phyloP scores from a whole-genome alignment of 2,888 invertebrate genomes.

The Pyrrhia umbra region DNA sequence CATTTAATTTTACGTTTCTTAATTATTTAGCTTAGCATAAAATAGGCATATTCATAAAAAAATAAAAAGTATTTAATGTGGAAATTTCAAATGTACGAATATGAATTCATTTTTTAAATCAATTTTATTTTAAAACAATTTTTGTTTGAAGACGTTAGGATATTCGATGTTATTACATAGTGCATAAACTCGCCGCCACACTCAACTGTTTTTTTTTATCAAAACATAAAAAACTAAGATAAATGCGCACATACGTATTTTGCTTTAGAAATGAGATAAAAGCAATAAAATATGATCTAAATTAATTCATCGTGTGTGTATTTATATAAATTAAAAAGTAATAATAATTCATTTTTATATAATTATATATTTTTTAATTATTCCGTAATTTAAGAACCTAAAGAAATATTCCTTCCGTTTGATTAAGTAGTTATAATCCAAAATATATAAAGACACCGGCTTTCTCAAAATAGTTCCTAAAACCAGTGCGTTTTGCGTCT shows the following conservation, averaged over 20 bases:
- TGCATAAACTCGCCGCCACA: background rate
- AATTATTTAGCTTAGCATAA: background rate
- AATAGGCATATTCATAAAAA: slow-evolving; percentile 2
- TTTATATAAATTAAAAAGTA: background rate
- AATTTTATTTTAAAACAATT: too few relatives aligned
- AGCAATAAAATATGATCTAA: slow-evolving; percentile 32
- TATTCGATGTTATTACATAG: too few relatives aligned
- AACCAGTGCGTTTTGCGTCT: slow-evolving; percentile 41
- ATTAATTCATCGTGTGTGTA: slow-evolving; percentile 6
- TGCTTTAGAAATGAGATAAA: slow-evolving; percentile 22
- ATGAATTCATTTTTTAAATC: too few relatives aligned
- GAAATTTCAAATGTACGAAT: too few relatives aligned
- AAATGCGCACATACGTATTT: slow-evolving; percentile 36
- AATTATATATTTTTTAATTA: too few relatives aligned
- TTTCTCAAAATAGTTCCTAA: slow-evolving; percentile 37
- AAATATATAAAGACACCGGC: slow-evolving; percentile 12
- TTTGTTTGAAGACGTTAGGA: too few relatives aligned
- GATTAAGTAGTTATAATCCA: background rate
- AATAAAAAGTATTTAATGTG: too few relatives aligned
- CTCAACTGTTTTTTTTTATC: background rate
- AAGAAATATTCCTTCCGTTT: slow-evolving; percentile 6
- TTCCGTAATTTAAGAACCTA: too few relatives aligned
- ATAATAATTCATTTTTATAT: too few relatives aligned
- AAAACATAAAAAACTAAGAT: background rate
- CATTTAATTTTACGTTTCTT: background rate